phyloP scores from a whole-genome alignment of 2,888 invertebrate species.

The Mythimna albipuncta region DNA sequence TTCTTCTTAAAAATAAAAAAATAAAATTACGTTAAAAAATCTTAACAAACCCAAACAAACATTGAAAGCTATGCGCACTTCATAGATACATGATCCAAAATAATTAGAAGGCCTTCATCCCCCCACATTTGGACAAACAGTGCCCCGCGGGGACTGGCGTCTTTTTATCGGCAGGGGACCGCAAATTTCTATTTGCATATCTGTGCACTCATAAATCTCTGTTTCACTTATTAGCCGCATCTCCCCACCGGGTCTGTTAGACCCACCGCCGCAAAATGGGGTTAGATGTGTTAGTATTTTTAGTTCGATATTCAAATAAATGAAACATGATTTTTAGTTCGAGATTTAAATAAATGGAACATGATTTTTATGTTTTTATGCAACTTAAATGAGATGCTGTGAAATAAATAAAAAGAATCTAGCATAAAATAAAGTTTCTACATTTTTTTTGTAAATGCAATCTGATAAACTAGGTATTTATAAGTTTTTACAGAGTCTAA shows the following conservation, averaged over 20 bases:
- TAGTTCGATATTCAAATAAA: slow-evolving; percentile 10
- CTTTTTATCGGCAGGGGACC: slow-evolving; percentile 89
- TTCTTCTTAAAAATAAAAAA: no score
- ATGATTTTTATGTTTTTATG: not conserved
- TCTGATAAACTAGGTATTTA: slow-evolving; percentile 1
- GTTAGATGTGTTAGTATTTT: slow-evolving; percentile 66
- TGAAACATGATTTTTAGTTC: slow-evolving; percentile 22
- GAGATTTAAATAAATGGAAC: slow-evolving; percentile 6
- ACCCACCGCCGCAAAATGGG: slow-evolving; percentile 68
- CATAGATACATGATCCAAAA: slow-evolving; percentile 77
- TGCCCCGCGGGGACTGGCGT: slow-evolving; percentile 81
- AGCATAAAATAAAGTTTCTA: slow-evolving; percentile 6
- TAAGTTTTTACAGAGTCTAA: not conserved
- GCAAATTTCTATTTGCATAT: slow-evolving; percentile 91
- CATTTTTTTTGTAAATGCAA: slow-evolving; percentile 23
- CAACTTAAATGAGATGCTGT: not conserved
- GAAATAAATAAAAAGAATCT: not conserved
- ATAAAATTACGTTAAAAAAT: not conserved
- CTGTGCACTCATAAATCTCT: slow-evolving; percentile 90
- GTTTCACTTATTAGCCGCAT: slow-evolving; percentile 89
- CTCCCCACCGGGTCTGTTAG: slow-evolving; percentile 73
- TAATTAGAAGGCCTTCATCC: slow-evolving; percentile 84
- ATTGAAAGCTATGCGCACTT: slow-evolving; percentile 43
- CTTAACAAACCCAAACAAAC: not conserved
- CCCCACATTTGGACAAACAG: slow-evolving; percentile 88